Evolutionary conservation across 2,113 vertebrate species (phyloP), one percentile per base, ranked within the genome.

Genomic region (Poeciliopsis retropinna): DNA sequence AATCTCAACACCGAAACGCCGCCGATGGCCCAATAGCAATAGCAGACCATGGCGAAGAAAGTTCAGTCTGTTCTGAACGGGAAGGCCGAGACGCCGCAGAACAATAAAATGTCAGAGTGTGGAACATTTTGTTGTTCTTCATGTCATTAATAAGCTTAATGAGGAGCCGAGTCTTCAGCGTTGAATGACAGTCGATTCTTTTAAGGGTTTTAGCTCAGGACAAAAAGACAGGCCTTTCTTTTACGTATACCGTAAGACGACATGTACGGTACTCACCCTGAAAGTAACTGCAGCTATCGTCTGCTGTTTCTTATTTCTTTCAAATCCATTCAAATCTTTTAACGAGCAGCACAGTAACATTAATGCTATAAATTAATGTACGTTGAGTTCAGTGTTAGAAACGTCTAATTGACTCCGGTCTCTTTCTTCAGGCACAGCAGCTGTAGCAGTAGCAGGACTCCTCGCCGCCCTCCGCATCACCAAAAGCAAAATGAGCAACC

Each of bases 381-480:
- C n/a, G n/a, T 7, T 57, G 22, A 3, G 19, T 25, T 10, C 22
- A n/a, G 19, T 9, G 19, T 25, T 25, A 25, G 22, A n/a, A 57
- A 57, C 3, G 7, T 17, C 12, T 73, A 9, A 57, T 78, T 25
- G 51, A 57, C 10, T 22, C 73, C 47, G 14, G 5, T 65, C 39
- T 79, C 0, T 73, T 15, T 68, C 5, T 66, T 67, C 80, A 99
- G 98, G 98, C 78, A 99, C 98, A 66, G 98, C 98, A 22, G 95
- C 98, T 30, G 97, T 99, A 37, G 97, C 98, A 4, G 96, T 99
- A 51, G 98, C 98, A 14, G 98, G 98, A 68, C 95, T 99, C 51
- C 93, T 99, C 67, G 96, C 96, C 34, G 96, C 97, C 74, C 95
- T 99, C 34, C 95, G 95, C 64, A 94, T 99, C 91, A 99, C 98